phyloP scores from a whole-genome alignment of 2,888 invertebrate genomes.

The Itoplectis maculator region DNA sequence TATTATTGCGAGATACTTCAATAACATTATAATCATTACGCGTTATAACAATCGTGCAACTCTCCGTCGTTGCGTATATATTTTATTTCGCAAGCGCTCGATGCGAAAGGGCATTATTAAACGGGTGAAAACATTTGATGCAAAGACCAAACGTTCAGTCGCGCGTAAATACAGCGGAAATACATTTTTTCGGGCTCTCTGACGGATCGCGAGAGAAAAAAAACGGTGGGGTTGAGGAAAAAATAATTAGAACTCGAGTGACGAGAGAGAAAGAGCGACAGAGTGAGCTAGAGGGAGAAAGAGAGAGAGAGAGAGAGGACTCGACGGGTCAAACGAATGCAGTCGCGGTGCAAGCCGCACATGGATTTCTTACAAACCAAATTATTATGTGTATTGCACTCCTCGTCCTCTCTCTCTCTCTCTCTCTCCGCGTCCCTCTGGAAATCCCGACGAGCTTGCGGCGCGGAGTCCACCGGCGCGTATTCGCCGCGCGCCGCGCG shows the following conservation, averaged over 20 bases:
- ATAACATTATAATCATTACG: not conserved
- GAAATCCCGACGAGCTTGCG: slow-evolving; percentile 65
- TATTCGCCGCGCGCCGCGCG: slow-evolving; percentile 67
- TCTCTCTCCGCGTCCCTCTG: slow-evolving; percentile 56
- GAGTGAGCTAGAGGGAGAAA: too few relatives aligned
- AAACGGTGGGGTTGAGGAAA: slow-evolving; percentile 45
- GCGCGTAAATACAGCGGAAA: slow-evolving; percentile 47
- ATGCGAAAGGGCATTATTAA: slow-evolving; percentile 10
- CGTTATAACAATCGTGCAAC: too few relatives aligned
- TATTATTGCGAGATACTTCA: not conserved
- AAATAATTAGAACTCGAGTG: slow-evolving; percentile 68
- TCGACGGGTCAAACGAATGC: slow-evolving; percentile 62
- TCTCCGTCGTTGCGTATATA: too few relatives aligned
- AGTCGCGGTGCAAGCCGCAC: slow-evolving; percentile 53
- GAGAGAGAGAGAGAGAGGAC: slow-evolving; percentile 36
- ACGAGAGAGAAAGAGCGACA: slow-evolving; percentile 43
- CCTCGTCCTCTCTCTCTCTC: slow-evolving; percentile 39
- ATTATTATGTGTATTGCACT: slow-evolving; percentile 68
- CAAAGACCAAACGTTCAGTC: slow-evolving; percentile 22
- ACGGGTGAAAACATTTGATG: slow-evolving; percentile 7
- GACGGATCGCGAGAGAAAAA: slow-evolving; percentile 34
- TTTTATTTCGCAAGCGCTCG: too few relatives aligned
- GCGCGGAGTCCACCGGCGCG: slow-evolving; percentile 49
- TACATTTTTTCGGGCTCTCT: slow-evolving; percentile 38
- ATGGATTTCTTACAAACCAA: slow-evolving; percentile 71